Conservation (phyloP, 2,113 vertebrate species). For the Pelmatolapia mariae region DNA sequence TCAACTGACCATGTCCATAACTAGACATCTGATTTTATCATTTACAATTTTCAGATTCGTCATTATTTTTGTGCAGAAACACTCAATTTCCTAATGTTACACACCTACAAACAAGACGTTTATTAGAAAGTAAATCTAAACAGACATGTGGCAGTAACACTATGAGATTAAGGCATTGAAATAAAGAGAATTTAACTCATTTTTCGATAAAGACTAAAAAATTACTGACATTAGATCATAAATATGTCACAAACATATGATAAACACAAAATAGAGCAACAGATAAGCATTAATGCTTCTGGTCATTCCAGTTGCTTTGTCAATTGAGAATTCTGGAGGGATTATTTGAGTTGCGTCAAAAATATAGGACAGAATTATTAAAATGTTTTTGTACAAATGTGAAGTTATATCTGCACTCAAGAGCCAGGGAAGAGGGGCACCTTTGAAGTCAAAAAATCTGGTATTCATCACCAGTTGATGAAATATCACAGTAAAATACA, state of each 20-base stretch:
- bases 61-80: neutral
- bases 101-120: neutral
- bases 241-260: neutral
- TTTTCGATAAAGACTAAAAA: neutral
- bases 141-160: accelerated
- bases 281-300: neutral
- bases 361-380: neutral
- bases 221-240: neutral
- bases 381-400: neutral
- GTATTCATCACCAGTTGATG: neutral
- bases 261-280: neutral
- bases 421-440: accelerated
- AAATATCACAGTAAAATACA: neutral
- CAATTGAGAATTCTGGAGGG: neutral
- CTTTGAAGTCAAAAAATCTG: neutral
- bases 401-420: neutral
- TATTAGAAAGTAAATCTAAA: neutral
- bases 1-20: neutral
- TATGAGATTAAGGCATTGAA: neutral
- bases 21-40: neutral
- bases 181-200: neutral
- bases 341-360: neutral
- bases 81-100: accelerated
- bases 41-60: neutral
- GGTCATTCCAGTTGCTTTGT: neutral